Conservation (phyloP, 2,888 invertebrate genomes). For the Hoplodrina blanda region DNA sequence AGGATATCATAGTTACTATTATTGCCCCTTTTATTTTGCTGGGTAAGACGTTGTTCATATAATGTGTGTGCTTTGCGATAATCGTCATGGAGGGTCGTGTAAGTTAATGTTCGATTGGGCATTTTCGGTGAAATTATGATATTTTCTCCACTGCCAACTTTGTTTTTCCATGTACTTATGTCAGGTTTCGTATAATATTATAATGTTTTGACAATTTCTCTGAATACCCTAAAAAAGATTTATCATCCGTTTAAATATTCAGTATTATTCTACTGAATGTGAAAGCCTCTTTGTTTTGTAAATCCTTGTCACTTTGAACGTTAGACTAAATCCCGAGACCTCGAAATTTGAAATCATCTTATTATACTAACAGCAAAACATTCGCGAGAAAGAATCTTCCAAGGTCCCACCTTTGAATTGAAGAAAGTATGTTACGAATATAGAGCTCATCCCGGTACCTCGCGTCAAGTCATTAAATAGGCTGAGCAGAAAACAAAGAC, state of each 20-base stretch:
- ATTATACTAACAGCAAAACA: conserved; percentile 50
- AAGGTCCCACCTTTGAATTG: conserved; percentile 33
- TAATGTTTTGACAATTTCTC: background rate
- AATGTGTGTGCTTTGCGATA: conserved; percentile 60
- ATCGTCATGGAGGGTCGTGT: conserved; percentile 46
- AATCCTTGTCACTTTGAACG: conserved; percentile 32
- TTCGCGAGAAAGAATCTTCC: conserved; percentile 25
- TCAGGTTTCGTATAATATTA: background rate
- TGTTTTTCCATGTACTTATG: conserved; percentile 11
- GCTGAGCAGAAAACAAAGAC: conserved; percentile 70
- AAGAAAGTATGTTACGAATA: conserved; percentile 43
- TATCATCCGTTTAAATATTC: background rate
- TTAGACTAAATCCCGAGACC: conserved; percentile 28
- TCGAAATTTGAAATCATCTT: conserved; percentile 41
- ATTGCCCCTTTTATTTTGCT: conserved; percentile 65
- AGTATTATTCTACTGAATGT: conserved; percentile 3
- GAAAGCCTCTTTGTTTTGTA: conserved; percentile 20
- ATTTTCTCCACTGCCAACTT: conserved; percentile 25
- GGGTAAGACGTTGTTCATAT: conserved; percentile 63
- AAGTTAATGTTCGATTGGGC: conserved; percentile 50
- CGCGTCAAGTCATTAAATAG: conserved; percentile 61
- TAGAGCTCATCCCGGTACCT: conserved; percentile 21
- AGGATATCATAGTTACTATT: conserved; percentile 62
- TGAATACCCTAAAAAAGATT: background rate
- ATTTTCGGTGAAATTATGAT: conserved; percentile 39